Percentiles rank a stretch among this genome's conserved stretches.
Evolutionary conservation across 1,140 invertebrate species (phyloP).

Genomic region (Phymastichus coffea): DNA sequence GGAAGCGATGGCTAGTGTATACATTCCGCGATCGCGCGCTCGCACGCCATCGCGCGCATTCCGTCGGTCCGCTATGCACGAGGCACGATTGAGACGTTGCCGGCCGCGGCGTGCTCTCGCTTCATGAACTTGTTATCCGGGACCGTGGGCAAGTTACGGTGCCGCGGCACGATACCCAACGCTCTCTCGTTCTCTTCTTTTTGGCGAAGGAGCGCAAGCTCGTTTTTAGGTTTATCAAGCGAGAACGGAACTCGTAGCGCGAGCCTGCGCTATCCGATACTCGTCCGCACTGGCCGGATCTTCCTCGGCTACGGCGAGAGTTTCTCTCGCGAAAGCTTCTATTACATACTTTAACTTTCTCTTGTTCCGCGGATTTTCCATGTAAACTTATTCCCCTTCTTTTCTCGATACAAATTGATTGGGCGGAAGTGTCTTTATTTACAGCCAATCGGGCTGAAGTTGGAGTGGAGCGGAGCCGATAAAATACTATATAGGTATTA

Average conservation of each 20-base stretch:
- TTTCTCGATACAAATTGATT: too few species aligned
- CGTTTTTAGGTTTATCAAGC: conserved; percentile 10
- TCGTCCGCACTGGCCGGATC: too few species aligned
- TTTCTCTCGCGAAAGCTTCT: too few species aligned
- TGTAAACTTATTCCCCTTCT: too few species aligned
- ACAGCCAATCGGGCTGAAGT: too few species aligned
- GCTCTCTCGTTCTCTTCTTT: neutral
- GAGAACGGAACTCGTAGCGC: neutral
- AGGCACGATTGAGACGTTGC: conserved; percentile 5
- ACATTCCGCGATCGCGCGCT: too few species aligned
- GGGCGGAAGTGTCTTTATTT: too few species aligned
- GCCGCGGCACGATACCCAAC: neutral
- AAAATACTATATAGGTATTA: too few species aligned
- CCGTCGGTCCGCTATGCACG: neutral
- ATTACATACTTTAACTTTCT: too few species aligned
- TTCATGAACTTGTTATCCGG: conserved; percentile 16
- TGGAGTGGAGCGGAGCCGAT: too few species aligned
- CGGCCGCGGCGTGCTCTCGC: neutral
- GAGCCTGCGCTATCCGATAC: conserved; percentile 3
- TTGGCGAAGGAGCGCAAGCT: neutral
- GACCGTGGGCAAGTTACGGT: neutral
- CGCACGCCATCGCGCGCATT: neutral
- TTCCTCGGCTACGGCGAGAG: too few species aligned
- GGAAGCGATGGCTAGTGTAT: conserved; percentile 9
- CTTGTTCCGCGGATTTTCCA: too few species aligned